These are phyloP conservation scores for Meteorus cinctellus DNA, from an alignment of 2,888 invertebrate species.

Conservation along the genomic window DNA sequence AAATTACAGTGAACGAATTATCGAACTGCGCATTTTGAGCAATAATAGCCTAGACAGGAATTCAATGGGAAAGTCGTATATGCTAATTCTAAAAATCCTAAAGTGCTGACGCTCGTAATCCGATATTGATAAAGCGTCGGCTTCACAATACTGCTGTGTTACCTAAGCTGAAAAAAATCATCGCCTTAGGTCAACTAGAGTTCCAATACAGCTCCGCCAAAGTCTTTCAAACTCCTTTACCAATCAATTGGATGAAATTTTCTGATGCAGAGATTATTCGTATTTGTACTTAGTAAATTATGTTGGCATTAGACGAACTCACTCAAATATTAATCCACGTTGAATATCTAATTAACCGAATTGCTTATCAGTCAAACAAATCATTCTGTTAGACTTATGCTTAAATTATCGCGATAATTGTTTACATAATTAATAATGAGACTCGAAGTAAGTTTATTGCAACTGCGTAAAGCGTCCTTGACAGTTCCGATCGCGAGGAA, in stretches of 20 bases:
- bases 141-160: constrained; percentile 39
- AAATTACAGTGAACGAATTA: neutral
- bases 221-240: neutral
- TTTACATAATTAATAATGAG: neutral
- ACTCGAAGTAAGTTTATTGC: neutral
- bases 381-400: too few relatives aligned
- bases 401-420: constrained; percentile 6
- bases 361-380: too few relatives aligned
- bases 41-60: neutral
- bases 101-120: constrained; percentile 66
- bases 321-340: too few relatives aligned
- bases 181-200: constrained; percentile 47
- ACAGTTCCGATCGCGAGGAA: constrained; percentile 59
- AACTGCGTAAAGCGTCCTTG: constrained; percentile 46
- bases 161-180: constrained; percentile 46
- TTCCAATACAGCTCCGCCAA: constrained; percentile 54
- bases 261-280: neutral
- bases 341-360: too few relatives aligned
- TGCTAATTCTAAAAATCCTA: constrained; percentile 41
- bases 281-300: too few relatives aligned
- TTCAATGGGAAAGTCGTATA: constrained; percentile 4
- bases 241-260: neutral
- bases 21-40: neutral
- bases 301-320: too few relatives aligned
- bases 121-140: constrained; percentile 62